A percentile compares a stretch with the other conserved stretches of the same genome.
Conservation (phyloP, 2,113 vertebrate genomes). For the Martes martes region DNA sequence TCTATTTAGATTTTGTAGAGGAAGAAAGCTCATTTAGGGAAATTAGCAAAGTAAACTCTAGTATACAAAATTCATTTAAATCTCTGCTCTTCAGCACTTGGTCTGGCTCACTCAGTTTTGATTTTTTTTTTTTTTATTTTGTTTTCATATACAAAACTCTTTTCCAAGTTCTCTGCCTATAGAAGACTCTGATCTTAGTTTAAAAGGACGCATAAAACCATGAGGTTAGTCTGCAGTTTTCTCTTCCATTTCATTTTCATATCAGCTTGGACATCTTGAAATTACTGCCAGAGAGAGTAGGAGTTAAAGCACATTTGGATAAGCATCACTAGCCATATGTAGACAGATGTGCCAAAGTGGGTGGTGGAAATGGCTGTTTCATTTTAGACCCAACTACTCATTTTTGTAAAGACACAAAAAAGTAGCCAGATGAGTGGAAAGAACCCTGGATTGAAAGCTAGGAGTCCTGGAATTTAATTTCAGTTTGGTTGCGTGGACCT, state of each 20-base stretch:
- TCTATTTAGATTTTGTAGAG: background rate
- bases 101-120: background rate
- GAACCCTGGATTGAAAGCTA: background rate
- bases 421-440: background rate
- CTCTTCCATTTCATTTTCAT: background rate
- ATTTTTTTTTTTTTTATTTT: no score
- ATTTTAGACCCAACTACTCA: background rate
- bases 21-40: background rate
- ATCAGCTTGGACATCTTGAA: background rate
- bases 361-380: background rate
- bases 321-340: background rate
- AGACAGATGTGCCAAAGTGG: background rate
- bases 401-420: background rate
- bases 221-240: background rate
- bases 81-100: background rate
- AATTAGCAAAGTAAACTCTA: background rate
- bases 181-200: background rate
- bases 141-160: background rate
- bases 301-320: background rate
- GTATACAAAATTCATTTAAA: background rate
- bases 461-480: background rate
- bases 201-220: background rate
- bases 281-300: background rate
- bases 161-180: background rate
- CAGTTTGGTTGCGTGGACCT: background rate